Evolutionary conservation across 2,888 invertebrate species (phyloP).

Genomic region (Bombylius major): DNA sequence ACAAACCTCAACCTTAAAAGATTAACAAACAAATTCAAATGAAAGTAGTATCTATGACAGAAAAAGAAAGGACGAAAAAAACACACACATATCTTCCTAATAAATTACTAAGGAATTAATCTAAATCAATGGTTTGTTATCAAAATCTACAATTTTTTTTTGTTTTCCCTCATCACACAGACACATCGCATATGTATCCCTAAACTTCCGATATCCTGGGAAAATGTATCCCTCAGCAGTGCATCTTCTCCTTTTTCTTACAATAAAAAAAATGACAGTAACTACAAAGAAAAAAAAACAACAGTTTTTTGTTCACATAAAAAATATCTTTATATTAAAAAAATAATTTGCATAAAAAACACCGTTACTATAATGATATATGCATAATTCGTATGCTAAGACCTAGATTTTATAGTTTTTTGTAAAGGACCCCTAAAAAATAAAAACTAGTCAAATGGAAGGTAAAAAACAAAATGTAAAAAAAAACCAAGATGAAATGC

Average conservation of each 20-base stretch:
- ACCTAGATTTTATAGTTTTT: too few relatives aligned
- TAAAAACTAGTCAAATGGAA: too few relatives aligned
- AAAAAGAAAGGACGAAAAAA: neutral
- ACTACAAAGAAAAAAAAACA: neutral
- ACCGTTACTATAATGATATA: constrained; percentile 11
- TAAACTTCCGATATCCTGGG: constrained; percentile 11
- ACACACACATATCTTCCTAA: neutral
- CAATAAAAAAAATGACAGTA: neutral
- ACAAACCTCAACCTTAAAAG: too few relatives aligned
- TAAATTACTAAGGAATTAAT: constrained; percentile 15
- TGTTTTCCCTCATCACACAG: neutral
- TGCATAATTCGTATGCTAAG: too few relatives aligned
- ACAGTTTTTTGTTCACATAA: neutral
- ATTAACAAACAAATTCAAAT: neutral
- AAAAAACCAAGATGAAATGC: neutral
- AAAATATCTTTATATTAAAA: neutral
- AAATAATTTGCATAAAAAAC: constrained; percentile 17
- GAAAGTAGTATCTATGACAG: neutral
- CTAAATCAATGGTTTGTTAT: constrained; percentile 15
- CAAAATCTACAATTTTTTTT: neutral
- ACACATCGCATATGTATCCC: neutral
- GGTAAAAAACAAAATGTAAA: too few relatives aligned
- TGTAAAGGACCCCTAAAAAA: too few relatives aligned
- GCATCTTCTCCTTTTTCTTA: too few relatives aligned
- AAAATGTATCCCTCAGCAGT: constrained; percentile 9